phyloP scores from a whole-genome alignment of 2,797 vertebrate genomes.

The Chelonia mydas region DNA sequence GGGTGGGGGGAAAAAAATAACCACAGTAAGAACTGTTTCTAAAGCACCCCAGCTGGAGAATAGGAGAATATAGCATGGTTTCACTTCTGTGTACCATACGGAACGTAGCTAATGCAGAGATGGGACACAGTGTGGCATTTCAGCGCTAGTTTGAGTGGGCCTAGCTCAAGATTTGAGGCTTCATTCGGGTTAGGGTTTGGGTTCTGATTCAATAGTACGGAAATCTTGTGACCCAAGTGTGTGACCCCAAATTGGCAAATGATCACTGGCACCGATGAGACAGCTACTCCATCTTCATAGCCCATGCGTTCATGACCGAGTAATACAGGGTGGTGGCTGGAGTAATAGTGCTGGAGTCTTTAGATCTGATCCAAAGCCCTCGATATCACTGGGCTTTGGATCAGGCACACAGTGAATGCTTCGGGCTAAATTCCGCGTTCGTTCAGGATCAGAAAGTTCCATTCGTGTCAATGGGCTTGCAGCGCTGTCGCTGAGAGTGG shows the following conservation, averaged over 20 bases:
- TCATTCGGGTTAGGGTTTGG: background rate
- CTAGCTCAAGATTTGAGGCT: background rate
- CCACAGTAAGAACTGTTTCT: background rate
- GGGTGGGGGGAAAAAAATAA: too few relatives aligned
- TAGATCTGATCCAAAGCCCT: background rate
- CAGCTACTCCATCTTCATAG: background rate
- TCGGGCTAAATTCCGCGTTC: background rate
- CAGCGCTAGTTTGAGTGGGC: background rate
- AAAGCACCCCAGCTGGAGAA: background rate
- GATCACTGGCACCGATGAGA: background rate
- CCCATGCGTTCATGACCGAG: background rate
- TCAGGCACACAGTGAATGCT: background rate
- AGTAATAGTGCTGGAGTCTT: background rate
- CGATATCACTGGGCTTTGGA: background rate
- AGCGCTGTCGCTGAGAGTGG: background rate
- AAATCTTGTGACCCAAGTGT: background rate
- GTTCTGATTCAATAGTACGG: background rate
- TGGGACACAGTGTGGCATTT: background rate
- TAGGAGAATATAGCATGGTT: too few relatives aligned
- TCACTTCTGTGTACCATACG: background rate
- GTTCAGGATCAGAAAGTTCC: background rate
- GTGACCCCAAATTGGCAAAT: too few relatives aligned
- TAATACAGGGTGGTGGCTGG: background rate
- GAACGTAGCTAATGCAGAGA: background rate
- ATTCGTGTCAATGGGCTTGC: background rate